Evolutionary conservation across 2,888 invertebrate genomes (phyloP), one percentile per base, ranked within the genome.

Genomic region (Lochmaea crataegi): DNA sequence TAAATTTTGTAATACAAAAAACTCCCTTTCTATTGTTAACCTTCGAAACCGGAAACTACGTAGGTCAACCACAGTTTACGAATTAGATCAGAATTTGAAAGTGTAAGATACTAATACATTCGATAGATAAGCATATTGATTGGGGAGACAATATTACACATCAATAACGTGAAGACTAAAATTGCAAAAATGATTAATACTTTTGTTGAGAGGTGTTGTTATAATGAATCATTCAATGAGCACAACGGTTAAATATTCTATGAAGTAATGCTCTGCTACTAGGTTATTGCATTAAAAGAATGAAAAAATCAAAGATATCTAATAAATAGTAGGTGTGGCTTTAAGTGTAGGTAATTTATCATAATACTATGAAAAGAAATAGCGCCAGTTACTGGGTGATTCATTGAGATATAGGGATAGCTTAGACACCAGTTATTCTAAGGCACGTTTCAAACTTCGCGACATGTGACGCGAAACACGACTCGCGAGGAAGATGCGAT

Each of bases 31-130:
- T 53, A 53, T 53, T 53, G 16, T 16, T 53, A 18, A 18, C 53
- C 53, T 53, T 53, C 53, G 16, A 10, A 6, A 53, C 1, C 10
- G 53, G 18, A 53, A 53, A 18, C 18, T 53, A 53, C 18, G 10
- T 18, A 18, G 7, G 9, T 53, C 18, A 53, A 53, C 48, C 6
- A n/a, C n/a, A 48, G 5, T 53, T 16, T 53, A 18, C 9, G 16
- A 51, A 53, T 53, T 11, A 53, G 53, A 53, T 53, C 53, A 53
- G 16, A 53, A 53, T 53, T 53, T 53, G 53, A 53, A 53, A 53
- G 53, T 53, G 3, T 18, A 16, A 18, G 53, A 53, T 18, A 53
- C 18, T 16, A 53, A 18, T 53, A 51, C 9, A 51, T 51, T 51
- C 16, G 16, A 16, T 16, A 18, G 10, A 12, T 14, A 7, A 9